phyloP scores from a whole-genome alignment of 1,140 invertebrate species.

The Palaemon carinicauda region DNA sequence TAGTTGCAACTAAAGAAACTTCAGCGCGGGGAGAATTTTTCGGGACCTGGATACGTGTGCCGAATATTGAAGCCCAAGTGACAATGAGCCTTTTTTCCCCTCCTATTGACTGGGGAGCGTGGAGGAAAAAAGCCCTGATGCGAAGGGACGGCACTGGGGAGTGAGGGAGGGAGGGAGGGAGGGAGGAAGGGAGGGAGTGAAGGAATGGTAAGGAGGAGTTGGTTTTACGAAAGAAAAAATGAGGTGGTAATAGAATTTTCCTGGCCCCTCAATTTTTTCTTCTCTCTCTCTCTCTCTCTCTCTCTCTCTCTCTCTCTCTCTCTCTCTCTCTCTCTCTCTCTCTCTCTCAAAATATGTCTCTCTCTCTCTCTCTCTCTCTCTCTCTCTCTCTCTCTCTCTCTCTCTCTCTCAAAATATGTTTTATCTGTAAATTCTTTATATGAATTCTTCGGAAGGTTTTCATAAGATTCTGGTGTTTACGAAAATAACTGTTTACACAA shows the following conservation, averaged over 20 bases:
- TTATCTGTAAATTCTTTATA: no score
- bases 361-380: background rate
- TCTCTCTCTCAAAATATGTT: no score
- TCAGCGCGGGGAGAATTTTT: constrained; percentile 76
- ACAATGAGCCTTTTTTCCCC: constrained; percentile 3
- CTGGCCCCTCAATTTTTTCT: background rate
- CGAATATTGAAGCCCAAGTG: constrained; percentile 10
- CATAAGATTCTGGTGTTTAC: no score
- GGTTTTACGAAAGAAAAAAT: background rate
- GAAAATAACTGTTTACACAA: no score
- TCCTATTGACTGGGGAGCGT: background rate
- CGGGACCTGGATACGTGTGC: constrained; percentile 71
- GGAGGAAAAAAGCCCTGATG: background rate
- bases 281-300: no score
- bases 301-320: no score
- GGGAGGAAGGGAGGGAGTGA: no score
- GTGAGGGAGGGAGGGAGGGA: background rate
- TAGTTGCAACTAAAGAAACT: constrained; percentile 72
- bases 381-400: background rate
- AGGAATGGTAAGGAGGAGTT: background rate
- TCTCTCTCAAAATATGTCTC: no score
- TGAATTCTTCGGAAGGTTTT: no score
- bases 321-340: background rate
- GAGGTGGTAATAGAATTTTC: background rate
- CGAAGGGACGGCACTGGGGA: background rate